Percentiles rank a stretch among this genome's conserved stretches.
Evolutionary conservation across 2,113 vertebrate species (phyloP).

Genomic region (Danio rerio): GRCz12tu NC_133184.1:38307001-38307500

Average conservation of each 20-base stretch:
- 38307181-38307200: not conserved
- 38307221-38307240: not conserved
- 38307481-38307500: conserved; percentile 61
- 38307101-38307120: not conserved
- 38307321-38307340: conserved; percentile 50
- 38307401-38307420: conserved; percentile 62
- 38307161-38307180: not conserved
- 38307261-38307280: not conserved
- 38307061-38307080: not conserved
- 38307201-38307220: not conserved
- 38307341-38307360: conserved; percentile 63
- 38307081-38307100: not conserved
- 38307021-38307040: not conserved
- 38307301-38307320: not conserved
- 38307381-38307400: conserved; percentile 68
- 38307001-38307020: not conserved
- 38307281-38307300: conserved; percentile 2
- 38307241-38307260: not conserved
- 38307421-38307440: conserved; percentile 60
- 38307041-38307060: not conserved
- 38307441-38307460: conserved; percentile 53
- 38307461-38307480: conserved; percentile 69
- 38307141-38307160: not conserved
- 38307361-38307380: conserved; percentile 69
- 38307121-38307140: not conserved